Evolutionary conservation across 2,797 vertebrate species (phyloP), one percentile per base, ranked within the genome.

Genomic region (Eulemur mongoz): DNA sequence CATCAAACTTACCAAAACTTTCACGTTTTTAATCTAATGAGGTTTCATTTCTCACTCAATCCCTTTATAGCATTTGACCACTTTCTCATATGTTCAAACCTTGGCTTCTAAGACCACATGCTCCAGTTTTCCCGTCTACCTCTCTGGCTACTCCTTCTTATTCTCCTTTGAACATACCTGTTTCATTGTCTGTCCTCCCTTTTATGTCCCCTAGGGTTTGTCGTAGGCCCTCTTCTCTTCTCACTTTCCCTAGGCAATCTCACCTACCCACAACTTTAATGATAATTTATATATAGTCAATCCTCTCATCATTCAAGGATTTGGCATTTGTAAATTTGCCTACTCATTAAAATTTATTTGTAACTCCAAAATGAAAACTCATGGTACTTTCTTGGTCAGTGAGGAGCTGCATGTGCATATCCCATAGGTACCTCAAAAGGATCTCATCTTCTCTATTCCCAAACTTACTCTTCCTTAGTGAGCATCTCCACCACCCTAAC

Each of bases 11-110:
- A 89, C 5, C 30, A 78, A 45, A 43, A 83, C 35, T 82, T 95
- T 83, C 61, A 95, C 78, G 48, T 78, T 83, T 52, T 83, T 84
- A 78, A 78, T 92, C 40, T 82, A 91, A 87, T 59, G 38, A 82
- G 65, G 54, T 81, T 87, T 75, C 38, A 75, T 57, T 75, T 81
- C 48, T 59, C 70, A 63, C 32, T 75, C 48, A 32, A 81, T 79
- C n/a, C 84, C n/a, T 78, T 94, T 50, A 61, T 6, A 65, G 57
- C 65, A 95, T 52, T 32, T 91, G 73, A 63, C 65, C 10, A 72
- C 30, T 65, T 80, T 73, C 25, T 86, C 83, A 43, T 83, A 76
- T 63, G 30, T 45, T 61, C 20, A 83, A 82, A 88, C 17, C 18
- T 50, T 69, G 59, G 17, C 32, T 70, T 89, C 70, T 54, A 48